Base-by-base conservation (phyloP, 1,140 invertebrate species). In the Chelonus insularis region DNA sequence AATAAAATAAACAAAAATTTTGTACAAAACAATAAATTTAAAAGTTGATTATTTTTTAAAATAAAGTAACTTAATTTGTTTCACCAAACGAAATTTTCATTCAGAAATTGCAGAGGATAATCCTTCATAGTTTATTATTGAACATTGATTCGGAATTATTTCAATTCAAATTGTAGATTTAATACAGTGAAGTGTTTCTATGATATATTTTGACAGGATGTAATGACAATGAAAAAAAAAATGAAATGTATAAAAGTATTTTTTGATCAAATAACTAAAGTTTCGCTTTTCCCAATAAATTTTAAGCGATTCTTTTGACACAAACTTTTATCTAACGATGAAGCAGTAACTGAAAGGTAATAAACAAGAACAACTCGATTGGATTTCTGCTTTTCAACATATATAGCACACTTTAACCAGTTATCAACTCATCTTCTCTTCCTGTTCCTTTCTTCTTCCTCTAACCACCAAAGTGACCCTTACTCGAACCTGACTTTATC, bases 361-460 rank as follows among this genome's bases (percentile, higher is more conserved):
- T 72, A 71, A 69, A 72, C 69, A 71, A 69, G 56, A 56, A 56
- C 39, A 32, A 23, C 32, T 66, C 69, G 62, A 71, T 69, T 66
- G 65, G 52, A 69, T 69, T 69, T 61, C 58, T 36, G 50, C 39
- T 57, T 8, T 12, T 11, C 12, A 4, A 12, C 36, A n/a, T 12
- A 18, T 45, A 45, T 45, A n/a, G 9, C 7, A 21, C 43, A 45
- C 43, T 14, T 1, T 37, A 43, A 57, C 36, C 36, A 7, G 25
- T 41, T 57, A 37, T 20, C 37, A n/a, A 37, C 16, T 39, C 20
- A 11, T 18, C 20, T 9, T 37, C 6, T 55, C 32, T 39, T 18
- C 5, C 18, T 39, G 18, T 55, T 55, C 14, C 36, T 36, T 36
- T 14, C 54, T 56, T 14, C 16, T 14, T 25, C 12, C 32, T 25